Base-by-base conservation (phyloP, 2,888 invertebrate species). In the Campoplex capitator region DNA sequence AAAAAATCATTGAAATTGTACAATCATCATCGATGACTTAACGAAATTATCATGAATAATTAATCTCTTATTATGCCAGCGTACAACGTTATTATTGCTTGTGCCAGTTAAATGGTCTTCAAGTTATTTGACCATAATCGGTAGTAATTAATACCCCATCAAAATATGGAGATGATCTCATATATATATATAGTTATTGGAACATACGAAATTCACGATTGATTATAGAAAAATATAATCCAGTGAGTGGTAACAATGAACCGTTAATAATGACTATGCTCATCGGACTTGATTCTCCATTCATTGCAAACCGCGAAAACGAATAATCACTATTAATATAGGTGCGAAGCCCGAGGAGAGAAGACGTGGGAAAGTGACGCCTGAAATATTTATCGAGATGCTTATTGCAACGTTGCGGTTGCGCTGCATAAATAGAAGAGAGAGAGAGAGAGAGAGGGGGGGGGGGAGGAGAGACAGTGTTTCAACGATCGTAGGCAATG, bases 291-390 rank as follows among this genome's bases (percentile, higher is more conserved):
- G 16, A 65, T n/a, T 1, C n/a, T 56, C 38, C 13, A 16, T 18
- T 56, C 8, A 28, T 13, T 35, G 32, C 42, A 16, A n/a, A 28
- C 42, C 38, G 28, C 48, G 56, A 45, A 70, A 80, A 73, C 62
- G 16, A 13, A 35, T 56, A 48, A 67, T 18, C 56, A 56, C 51
- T 78, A 70, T 74, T 81, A 77, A 83, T 83, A 77, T 71, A 77
- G 62, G n/a, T n/a, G n/a, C 42, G 23, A 18, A 70, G 23, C 54
- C 9, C 54, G 71, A 76, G 51, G 56, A 54, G n/a, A 45, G 48
- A 74, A 85, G 62, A 87, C 83, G 87, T 87, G 87, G 87, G 87
- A 87, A 87, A 79, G 70, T 76, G 79, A 83, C 75, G 84, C 71
- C 38, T 84, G 51, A 76, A 83, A 79, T 82, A 87, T 85, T 77